phyloP scores from a whole-genome alignment of 2,797 vertebrate species.

The Anableps anableps region DNA sequence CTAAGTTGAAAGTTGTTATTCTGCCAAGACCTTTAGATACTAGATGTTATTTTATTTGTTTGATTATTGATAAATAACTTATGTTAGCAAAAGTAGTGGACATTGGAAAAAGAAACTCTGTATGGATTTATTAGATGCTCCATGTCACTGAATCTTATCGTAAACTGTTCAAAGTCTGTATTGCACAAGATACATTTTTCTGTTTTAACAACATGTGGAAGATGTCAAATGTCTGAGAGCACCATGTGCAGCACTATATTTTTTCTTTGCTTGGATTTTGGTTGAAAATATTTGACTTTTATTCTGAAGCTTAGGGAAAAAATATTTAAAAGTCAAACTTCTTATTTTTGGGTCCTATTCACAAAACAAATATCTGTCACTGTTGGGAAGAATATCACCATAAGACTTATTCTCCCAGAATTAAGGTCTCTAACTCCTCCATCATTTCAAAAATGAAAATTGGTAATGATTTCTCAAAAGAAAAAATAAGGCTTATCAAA shows the following conservation, averaged over 20 bases:
- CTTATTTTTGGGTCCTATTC: neutral
- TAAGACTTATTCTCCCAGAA: neutral
- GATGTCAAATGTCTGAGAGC: neutral
- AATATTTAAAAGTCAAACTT: neutral
- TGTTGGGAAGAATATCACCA: neutral
- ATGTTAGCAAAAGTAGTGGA: neutral
- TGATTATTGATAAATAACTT: neutral
- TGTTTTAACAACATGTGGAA: neutral
- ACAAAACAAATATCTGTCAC: neutral
- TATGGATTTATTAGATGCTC: neutral
- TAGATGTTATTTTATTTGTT: neutral
- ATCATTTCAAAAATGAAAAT: neutral
- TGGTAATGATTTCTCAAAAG: neutral
- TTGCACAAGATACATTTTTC: neutral
- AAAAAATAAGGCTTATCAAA: neutral
- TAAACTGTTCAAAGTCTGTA: neutral
- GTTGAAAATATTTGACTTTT: neutral
- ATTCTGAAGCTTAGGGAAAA: neutral
- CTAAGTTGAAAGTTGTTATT: neutral
- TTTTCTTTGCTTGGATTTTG: neutral
- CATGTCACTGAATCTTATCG: neutral
- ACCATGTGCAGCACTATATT: neutral
- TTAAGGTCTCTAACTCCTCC: neutral
- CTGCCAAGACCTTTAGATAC: neutral
- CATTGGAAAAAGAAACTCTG: neutral